Evolutionary conservation across 2,113 vertebrate species (phyloP), one percentile per base, ranked within the genome.

Genomic region (Romanogobio albipinnatus): DNA sequence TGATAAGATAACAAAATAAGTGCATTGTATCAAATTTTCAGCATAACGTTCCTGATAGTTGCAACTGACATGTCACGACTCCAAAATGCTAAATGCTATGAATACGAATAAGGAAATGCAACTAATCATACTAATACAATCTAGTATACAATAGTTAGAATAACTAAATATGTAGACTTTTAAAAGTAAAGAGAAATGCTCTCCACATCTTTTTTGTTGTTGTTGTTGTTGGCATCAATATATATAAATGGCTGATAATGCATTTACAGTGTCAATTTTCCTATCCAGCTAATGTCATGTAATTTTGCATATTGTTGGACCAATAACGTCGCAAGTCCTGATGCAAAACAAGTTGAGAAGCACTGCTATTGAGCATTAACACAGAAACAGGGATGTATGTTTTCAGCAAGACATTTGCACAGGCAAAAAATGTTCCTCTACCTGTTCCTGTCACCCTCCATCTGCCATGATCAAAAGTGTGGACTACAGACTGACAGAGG

Each of bases 391-490:
- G 8, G 36, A 56, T 56, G 53, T 19, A 53, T 53, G 51, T 53
- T 53, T 53, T 19, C 5, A 56, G 53, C 53, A 56, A 51, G 24
- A 29, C 59, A 75, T 53, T 53, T 53, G 15, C 15, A 47, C 71
- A 53, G 3, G 3, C 64, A 36, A 13, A 15, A 24, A 74, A 13
- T 51, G 43, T 75, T 58, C 73, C 75, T 22, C 26, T 45, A 45
- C 59, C 22, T 64, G 47, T 14, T 53, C 15, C 9, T 51, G 19
- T 17, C 79, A 33, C 43, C 43, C 58, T 83, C 39, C 53, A 29
- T 59, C 81, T 56, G 17, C n/a, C 39, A 45, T 74, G n/a, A 61
- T 75, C 36, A 83, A 83, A 74, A 3, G 70, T 9, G 9, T n/a
- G 19, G 14, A 17, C 53, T 39, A 11, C 8, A 24, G 51, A 59